Base-by-base conservation (phyloP, 2,113 vertebrate species). In the Xenopus laevis region DNA sequence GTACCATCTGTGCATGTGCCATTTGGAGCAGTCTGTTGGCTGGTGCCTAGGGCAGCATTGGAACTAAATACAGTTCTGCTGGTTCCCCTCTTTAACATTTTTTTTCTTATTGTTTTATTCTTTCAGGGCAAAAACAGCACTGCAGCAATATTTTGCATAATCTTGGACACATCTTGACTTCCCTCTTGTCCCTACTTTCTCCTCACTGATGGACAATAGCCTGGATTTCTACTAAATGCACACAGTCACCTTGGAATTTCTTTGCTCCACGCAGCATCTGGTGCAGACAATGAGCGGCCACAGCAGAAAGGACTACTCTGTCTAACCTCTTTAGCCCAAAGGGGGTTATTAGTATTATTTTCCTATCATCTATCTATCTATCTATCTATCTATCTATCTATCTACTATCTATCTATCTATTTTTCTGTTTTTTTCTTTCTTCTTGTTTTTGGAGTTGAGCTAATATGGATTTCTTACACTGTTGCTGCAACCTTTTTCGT, bases 81-180 rank as follows among this genome's bases (percentile, higher is more conserved):
- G 15, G 47, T 13, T 50, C 11, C 47, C 47, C 15, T 50, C 10
- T 50, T 13, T 4, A 50, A 50, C 47, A 1, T 13, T 50, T 50
- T 50, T 1, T 79, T 71, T 66, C 21, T 1, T 30, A 17, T 23
- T 10, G 17, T 55, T 81, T 85, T 79, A 78, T 83, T 76, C 17
- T 89, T 87, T 72, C 92, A 99, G 97, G 89, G 97, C 97, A 68
- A 99, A 99, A 92, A 98, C 92, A 63, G 96, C 97, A 78, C 92
- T 99, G 92, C 96, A 98, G 90, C 97, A 99, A 91, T 99, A 98
- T 85, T 91, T 98, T 79, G 96, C 95, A 76, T 99, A 95, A 99
- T 87, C 74, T 82, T 90, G 82, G 85, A 83, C 83, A 85, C 82
- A 78, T 86, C 87, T 85, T 64, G 82, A 80, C 11, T 20, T 33